These are phyloP conservation scores for Nephrocerus scutellatus DNA, from an alignment of 2,888 invertebrate genomes.

Conservation along the genomic window DNA sequence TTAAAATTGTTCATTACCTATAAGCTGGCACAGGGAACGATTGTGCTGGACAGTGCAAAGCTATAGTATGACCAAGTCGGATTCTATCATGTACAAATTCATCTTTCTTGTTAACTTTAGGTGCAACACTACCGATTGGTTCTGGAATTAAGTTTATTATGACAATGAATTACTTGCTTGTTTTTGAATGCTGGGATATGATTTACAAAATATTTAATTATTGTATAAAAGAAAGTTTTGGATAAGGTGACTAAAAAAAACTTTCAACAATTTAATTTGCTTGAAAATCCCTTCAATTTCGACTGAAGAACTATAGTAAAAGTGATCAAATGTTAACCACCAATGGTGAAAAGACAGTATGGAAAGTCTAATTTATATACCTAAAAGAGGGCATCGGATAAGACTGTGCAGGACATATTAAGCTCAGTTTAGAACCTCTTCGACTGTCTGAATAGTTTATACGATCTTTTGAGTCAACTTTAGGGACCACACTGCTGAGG, in stretches of 20 bases:
- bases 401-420: slow-evolving; percentile 71
- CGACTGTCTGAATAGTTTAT: slow-evolving; percentile 54
- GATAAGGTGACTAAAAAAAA: slow-evolving; percentile 17
- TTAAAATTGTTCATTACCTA: slow-evolving; percentile 41
- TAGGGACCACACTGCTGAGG: slow-evolving; percentile 54
- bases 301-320: background rate
- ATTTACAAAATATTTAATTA: background rate
- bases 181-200: background rate
- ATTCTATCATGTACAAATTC: slow-evolving; percentile 42
- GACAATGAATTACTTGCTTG: no score
- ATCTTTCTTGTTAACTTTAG: slow-evolving; percentile 52
- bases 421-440: slow-evolving; percentile 50
- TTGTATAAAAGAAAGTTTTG: background rate
- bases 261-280: slow-evolving; percentile 2
- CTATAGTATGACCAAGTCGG: slow-evolving; percentile 45
- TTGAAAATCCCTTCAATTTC: background rate
- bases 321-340: slow-evolving; percentile 27
- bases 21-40: slow-evolving; percentile 59
- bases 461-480: slow-evolving; percentile 58
- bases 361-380: slow-evolving; percentile 23
- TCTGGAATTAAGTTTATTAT: slow-evolving; percentile 30
- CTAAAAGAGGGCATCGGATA: slow-evolving; percentile 60
- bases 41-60: slow-evolving; percentile 68
- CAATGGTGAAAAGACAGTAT: background rate
- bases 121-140: slow-evolving; percentile 51